phyloP scores from a whole-genome alignment of 2,888 invertebrate genomes.

The Dynastes tityus region DNA sequence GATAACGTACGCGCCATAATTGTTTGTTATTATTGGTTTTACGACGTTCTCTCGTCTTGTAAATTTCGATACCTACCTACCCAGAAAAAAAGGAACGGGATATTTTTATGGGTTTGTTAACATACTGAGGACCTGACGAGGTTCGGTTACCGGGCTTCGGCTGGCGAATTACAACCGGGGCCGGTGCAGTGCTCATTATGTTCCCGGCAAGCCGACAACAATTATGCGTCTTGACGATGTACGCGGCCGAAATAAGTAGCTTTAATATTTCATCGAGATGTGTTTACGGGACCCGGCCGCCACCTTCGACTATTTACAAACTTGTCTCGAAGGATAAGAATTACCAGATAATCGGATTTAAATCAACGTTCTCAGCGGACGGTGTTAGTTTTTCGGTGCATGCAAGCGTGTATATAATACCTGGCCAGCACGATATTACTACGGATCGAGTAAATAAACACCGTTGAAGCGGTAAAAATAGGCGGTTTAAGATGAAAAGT shows the following conservation, averaged over 20 bases:
- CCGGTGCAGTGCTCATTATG: background rate
- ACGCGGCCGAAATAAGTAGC: slow-evolving; percentile 1
- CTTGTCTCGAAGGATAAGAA: slow-evolving; percentile 13
- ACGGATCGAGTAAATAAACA: slow-evolving; percentile 20
- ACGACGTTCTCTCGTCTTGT: background rate
- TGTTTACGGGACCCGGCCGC: slow-evolving; percentile 21
- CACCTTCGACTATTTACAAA: slow-evolving; percentile 6
- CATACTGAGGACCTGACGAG: slow-evolving; percentile 19
- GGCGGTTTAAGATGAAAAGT: too few species aligned
- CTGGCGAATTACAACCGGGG: background rate
- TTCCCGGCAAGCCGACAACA: background rate
- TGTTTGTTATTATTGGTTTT: slow-evolving; percentile 22
- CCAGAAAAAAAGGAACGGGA: slow-evolving; percentile 10
- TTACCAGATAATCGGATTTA: slow-evolving; percentile 37
- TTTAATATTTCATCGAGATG: slow-evolving; percentile 33
- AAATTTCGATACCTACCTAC: slow-evolving; percentile 10
- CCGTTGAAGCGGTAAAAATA: background rate
- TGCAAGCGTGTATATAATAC: background rate
- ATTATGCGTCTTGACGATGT: background rate
- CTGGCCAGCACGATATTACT: slow-evolving; percentile 1
- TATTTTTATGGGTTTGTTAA: slow-evolving; percentile 37
- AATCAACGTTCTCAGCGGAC: slow-evolving; percentile 5
- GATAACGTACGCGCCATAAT: background rate
- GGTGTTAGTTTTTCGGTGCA: background rate
- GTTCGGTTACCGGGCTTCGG: slow-evolving; percentile 17